Percentiles rank a stretch among this genome's conserved stretches.
Evolutionary conservation across 2,113 vertebrate genomes (phyloP).

Genomic region (Percopsis transmontana): DNA sequence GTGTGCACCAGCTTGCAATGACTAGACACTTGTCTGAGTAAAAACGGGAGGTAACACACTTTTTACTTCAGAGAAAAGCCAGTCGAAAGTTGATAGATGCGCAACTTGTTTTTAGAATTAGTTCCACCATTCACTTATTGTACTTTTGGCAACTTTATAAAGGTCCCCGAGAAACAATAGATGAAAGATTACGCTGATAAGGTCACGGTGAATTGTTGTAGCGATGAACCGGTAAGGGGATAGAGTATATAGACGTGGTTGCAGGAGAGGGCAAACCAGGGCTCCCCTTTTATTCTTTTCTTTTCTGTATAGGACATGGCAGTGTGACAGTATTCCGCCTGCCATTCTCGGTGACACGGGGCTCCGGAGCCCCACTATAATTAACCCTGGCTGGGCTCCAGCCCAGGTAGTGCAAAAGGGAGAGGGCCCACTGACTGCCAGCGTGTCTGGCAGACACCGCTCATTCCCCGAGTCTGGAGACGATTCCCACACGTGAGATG

Average conservation of each 20-base stretch:
- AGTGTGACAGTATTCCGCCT: slow-evolving; percentile 77
- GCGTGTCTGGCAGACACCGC: slow-evolving; percentile 77
- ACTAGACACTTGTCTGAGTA: slow-evolving; percentile 72
- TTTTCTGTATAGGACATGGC: slow-evolving; percentile 77
- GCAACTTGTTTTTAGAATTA: slow-evolving; percentile 55
- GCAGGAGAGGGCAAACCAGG: slow-evolving; percentile 29
- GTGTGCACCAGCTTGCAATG: slow-evolving; percentile 68
- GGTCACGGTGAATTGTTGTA: slow-evolving; percentile 18
- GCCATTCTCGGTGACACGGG: slow-evolving; percentile 73
- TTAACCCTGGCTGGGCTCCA: slow-evolving; percentile 83
- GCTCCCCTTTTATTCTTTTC: slow-evolving; percentile 70
- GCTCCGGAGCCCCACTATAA: slow-evolving; percentile 81
- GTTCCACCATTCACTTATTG: slow-evolving; percentile 36
- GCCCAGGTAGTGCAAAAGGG: slow-evolving; percentile 75
- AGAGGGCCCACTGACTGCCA: slow-evolving; percentile 72
- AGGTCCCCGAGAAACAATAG: slow-evolving; percentile 52
- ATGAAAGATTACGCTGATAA: slow-evolving; percentile 32
- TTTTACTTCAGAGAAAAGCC: slow-evolving; percentile 62
- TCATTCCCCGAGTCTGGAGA: slow-evolving; percentile 74
- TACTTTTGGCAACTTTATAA: slow-evolving; percentile 64
- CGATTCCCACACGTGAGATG: slow-evolving; percentile 74
- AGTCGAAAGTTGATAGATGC: slow-evolving; percentile 64
- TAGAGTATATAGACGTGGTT: slow-evolving; percentile 17
- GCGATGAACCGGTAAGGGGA: neutral
- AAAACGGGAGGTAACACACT: slow-evolving; percentile 66